Conservation (phyloP, 2,888 invertebrate genomes). For the Caenorhabditis panamensis region DNA sequence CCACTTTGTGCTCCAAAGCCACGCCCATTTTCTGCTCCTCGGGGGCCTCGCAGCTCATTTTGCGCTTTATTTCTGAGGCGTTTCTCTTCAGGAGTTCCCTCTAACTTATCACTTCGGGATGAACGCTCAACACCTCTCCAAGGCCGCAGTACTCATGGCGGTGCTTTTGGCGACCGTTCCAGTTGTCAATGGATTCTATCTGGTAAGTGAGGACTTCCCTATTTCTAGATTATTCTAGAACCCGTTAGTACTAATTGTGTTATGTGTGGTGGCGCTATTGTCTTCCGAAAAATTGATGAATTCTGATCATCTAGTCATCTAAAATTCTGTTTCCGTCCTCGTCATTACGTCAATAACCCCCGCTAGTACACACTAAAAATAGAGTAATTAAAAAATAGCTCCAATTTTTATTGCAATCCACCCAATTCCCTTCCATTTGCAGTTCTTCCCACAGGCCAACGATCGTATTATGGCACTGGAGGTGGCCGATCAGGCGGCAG, state of each 20-base stretch:
- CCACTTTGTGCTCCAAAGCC: slow-evolving; percentile 29
- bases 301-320: too few relatives aligned
- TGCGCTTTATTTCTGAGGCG: too few relatives aligned
- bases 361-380: not conserved
- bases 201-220: slow-evolving; percentile 27
- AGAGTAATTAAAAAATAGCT: too few relatives aligned
- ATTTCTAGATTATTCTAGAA: too few relatives aligned
- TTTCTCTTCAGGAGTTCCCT: slow-evolving; percentile 1
- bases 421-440: not conserved
- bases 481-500: slow-evolving; percentile 38
- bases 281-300: too few relatives aligned
- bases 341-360: too few relatives aligned
- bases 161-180: slow-evolving; percentile 18
- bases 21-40: slow-evolving; percentile 19
- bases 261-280: too few relatives aligned
- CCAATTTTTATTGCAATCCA: not conserved
- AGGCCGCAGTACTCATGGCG: slow-evolving; percentile 26
- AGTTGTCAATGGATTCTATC: slow-evolving; percentile 30
- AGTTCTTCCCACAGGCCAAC: slow-evolving; percentile 54
- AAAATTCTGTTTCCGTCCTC: too few relatives aligned
- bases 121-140: not conserved
- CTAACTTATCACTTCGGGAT: not conserved
- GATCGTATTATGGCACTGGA: slow-evolving; percentile 44
- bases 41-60: not conserved
- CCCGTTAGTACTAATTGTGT: too few relatives aligned